Evolutionary conservation across 2,888 invertebrate species (phyloP), one percentile per base, ranked within the genome.

Genomic region (Dendrolimus pini): DNA sequence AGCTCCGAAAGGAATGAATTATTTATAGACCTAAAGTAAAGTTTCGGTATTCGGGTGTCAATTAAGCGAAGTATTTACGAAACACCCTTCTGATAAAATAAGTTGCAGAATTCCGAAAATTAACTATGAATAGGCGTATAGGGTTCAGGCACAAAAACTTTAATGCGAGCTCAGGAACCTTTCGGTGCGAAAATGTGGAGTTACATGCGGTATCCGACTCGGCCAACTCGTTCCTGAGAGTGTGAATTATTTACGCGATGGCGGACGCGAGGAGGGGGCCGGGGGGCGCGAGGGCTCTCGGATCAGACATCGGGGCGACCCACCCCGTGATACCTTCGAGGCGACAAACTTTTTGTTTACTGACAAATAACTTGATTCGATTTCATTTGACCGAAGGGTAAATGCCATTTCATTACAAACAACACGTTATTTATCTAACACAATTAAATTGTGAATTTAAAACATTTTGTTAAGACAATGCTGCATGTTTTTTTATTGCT

Each of bases 31-130:
- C 67, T 69, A 72, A 71, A 67, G 73, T 70, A 71, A 74, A 80
- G 71, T 79, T 75, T 62, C 65, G 69, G 70, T 72, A 68, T 74
- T 73, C 71, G 71, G 77, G 71, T 80, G 78, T 80, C 80, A 85
- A 85, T 84, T 85, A 83, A 77, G 75, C 69, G 76, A 82, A 83
- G 80, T 82, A 83, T 84, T 85, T 76, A 73, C 71, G 69, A 72
- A 77, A 78, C 77, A 71, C 78, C 79, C 76, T 70, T 75, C 73
- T 73, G 79, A 81, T 82, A 81, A 47, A 83, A 81, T 79, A 78
- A 82, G 74, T 81, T 78, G 74, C 71, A 77, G 75, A 82, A 83
- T 84, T 83, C 69, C 76, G 78, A 73, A 82, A 85, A 87, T 87
- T 82, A 84, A 80, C 80, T 78, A 75, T 75, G 77, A 82, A 83